These are phyloP conservation scores for Drosophila sucinea DNA, from an alignment of 1,140 invertebrate species.

Conservation along the genomic window DNA sequence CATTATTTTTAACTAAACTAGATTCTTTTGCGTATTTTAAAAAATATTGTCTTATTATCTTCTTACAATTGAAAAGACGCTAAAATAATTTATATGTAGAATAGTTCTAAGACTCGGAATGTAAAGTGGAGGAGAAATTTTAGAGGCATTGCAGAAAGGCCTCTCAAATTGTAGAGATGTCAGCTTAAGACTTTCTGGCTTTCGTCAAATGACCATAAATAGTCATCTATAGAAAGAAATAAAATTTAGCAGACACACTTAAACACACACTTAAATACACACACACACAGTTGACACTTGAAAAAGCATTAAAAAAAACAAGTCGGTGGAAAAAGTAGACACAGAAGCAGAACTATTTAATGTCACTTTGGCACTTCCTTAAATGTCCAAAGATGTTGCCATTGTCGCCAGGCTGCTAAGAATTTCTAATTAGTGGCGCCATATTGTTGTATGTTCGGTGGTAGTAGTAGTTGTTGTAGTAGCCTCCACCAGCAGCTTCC, in stretches of 20 bases:
- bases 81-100: too few relatives aligned
- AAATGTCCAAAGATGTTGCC: constrained; percentile 63
- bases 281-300: constrained; percentile 19
- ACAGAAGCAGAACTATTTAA: constrained; percentile 76
- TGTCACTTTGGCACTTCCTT: constrained; percentile 81
- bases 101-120: too few relatives aligned
- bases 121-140: too few relatives aligned
- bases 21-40: too few relatives aligned
- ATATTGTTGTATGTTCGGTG: constrained; percentile 58
- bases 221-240: not conserved
- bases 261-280: not conserved
- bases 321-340: constrained; percentile 35
- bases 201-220: constrained; percentile 8
- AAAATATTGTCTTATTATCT: too few relatives aligned
- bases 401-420: constrained; percentile 55
- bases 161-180: not conserved
- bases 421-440: constrained; percentile 81
- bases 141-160: too few relatives aligned
- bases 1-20: too few relatives aligned
- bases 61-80: too few relatives aligned
- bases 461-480: not conserved
- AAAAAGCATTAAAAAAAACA: constrained; percentile 5
- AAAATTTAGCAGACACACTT: constrained; percentile 2
- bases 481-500: constrained; percentile 51
- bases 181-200: not conserved